phyloP scores from a whole-genome alignment of 2,888 invertebrate species.

The Drosophila mimica region DNA sequence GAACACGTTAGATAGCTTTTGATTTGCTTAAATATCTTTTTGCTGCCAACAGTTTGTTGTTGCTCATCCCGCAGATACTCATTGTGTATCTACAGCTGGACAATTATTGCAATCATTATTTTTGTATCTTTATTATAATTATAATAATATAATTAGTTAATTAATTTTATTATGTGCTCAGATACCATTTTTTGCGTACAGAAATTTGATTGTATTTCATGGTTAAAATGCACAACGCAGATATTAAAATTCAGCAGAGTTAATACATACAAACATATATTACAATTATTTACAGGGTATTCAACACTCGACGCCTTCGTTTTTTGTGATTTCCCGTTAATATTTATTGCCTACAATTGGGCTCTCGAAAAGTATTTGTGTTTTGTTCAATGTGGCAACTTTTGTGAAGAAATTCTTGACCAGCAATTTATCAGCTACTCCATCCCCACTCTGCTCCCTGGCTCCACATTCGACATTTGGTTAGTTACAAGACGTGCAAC shows the following conservation, averaged over 20 bases:
- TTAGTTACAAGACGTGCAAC: slow-evolving; percentile 45
- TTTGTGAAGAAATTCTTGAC: slow-evolving; percentile 36
- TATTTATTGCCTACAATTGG: slow-evolving; percentile 7
- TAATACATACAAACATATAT: background rate
- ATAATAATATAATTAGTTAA: background rate
- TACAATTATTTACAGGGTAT: slow-evolving; percentile 18
- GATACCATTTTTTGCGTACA: background rate
- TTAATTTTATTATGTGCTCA: background rate
- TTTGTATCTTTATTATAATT: background rate
- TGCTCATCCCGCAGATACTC: background rate
- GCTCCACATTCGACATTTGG: slow-evolving; percentile 38
- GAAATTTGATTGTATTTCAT: background rate
- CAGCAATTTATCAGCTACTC: slow-evolving; percentile 45
- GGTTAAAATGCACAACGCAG: no score
- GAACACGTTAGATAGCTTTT: background rate
- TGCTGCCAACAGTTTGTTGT: background rate
- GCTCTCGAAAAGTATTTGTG: slow-evolving; percentile 5
- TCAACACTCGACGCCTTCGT: background rate
- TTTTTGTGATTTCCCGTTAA: background rate
- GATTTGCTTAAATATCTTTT: background rate
- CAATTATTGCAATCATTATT: background rate
- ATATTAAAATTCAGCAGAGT: no score
- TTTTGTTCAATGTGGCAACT: slow-evolving; percentile 5
- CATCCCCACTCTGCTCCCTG: background rate
- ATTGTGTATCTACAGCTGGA: background rate